Conservation (phyloP, 1,140 invertebrate species). For the Saccostrea cuccullata region DNA sequence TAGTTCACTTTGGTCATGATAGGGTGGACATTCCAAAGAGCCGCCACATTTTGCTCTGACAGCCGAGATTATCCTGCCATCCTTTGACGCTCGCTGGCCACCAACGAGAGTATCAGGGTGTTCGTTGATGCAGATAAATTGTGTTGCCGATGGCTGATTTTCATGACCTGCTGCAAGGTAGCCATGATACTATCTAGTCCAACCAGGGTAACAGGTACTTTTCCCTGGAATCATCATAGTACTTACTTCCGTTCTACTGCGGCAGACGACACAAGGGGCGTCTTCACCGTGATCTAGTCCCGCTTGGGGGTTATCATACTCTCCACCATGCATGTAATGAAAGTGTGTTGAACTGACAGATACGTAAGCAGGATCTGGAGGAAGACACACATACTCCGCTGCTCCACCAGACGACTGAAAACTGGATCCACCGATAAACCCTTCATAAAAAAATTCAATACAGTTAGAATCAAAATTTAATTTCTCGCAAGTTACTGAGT, state of each 20-base stretch:
- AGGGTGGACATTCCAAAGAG: neutral
- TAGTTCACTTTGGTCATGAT: neutral
- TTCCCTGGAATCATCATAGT: neutral
- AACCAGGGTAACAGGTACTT: neutral
- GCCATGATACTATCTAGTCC: neutral
- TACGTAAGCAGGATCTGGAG: neutral
- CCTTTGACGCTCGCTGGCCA: neutral
- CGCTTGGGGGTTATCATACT: neutral
- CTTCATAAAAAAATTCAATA: neutral
- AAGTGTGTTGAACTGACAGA: neutral
- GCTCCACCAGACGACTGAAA: neutral
- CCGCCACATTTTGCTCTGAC: neutral
- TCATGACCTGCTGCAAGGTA: constrained; percentile 21
- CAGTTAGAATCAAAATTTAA: too few relatives aligned
- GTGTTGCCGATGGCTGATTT: neutral
- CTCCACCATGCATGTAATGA: neutral
- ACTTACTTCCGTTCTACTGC: neutral
- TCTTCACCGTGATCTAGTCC: neutral
- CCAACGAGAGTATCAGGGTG: neutral
- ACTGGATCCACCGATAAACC: neutral
- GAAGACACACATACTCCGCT: neutral
- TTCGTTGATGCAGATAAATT: constrained; percentile 14
- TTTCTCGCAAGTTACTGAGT: too few relatives aligned
- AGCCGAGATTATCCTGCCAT: neutral
- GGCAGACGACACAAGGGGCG: neutral